phyloP scores from a whole-genome alignment of 2,888 invertebrate genomes.

The Acleris sparsana region DNA sequence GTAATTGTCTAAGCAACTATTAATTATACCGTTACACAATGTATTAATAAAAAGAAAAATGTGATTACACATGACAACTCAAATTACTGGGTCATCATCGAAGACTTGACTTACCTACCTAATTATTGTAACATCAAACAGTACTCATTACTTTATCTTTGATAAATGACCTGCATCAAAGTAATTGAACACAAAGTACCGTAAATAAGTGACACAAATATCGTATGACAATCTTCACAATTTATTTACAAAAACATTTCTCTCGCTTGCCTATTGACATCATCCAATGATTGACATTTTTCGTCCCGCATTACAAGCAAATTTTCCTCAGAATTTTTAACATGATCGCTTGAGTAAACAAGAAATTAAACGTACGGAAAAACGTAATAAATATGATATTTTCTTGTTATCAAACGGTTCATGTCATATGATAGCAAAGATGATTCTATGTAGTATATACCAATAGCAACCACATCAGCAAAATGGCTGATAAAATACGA shows the following conservation, averaged over 20 bases:
- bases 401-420: neutral
- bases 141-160: neutral
- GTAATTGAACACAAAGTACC: neutral
- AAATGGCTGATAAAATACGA: neutral
- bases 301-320: conserved; percentile 1
- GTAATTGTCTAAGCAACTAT: too few relatives aligned
- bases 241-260: conserved; percentile 12
- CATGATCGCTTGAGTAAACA: neutral
- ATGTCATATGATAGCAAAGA: too few relatives aligned
- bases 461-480: neutral
- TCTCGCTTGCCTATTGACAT: conserved; percentile 3
- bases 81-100: too few relatives aligned
- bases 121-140: neutral
- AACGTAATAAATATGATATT: neutral
- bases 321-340: conserved; percentile 7
- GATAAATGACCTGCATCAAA: neutral
- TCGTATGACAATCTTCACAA: neutral
- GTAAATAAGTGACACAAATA: neutral
- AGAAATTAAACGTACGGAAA: neutral
- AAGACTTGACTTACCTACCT: neutral
- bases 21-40: too few relatives aligned
- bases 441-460: too few relatives aligned
- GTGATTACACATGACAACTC: too few relatives aligned
- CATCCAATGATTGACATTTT: conserved; percentile 13
- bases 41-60: too few relatives aligned